Conservation (phyloP, 2,888 invertebrate genomes). For the Sialis lutaria region DNA sequence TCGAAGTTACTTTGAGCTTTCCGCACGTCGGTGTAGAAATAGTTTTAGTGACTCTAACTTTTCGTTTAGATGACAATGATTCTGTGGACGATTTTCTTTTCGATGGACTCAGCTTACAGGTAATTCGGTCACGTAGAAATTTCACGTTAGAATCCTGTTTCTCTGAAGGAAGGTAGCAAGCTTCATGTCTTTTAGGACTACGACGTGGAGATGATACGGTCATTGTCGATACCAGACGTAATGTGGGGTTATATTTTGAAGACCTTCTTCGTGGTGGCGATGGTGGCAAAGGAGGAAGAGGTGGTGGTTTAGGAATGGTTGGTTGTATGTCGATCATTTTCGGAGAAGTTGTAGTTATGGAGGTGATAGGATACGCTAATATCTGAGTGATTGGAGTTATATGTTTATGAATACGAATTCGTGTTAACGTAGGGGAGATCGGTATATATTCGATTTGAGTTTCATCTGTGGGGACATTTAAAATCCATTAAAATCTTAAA, state of each 20-base stretch:
- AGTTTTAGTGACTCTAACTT: conserved; percentile 19
- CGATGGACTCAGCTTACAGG: conserved; percentile 32
- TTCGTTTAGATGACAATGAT: conserved; percentile 17
- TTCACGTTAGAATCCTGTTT: conserved; percentile 34
- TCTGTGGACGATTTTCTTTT: conserved; percentile 13
- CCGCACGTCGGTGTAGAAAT: conserved; percentile 19
- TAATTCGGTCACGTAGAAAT: conserved; percentile 42
- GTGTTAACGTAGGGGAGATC: conserved; percentile 62
- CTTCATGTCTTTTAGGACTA: conserved; percentile 26
- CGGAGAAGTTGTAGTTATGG: conserved; percentile 24
- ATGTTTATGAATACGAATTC: conserved; percentile 59
- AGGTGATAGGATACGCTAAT: conserved; percentile 40
- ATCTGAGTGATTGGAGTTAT: conserved; percentile 34
- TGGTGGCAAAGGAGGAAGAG: conserved; percentile 33
- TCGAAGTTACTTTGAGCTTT: conserved; percentile 22
- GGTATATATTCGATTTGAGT: conserved; percentile 68
- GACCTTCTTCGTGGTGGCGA: conserved; percentile 61
- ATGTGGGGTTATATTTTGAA: conserved; percentile 51
- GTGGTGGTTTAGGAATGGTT: conserved; percentile 11
- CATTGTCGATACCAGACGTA: conserved; percentile 41
- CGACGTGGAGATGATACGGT: conserved; percentile 20
- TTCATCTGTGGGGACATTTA: conserved; percentile 44
- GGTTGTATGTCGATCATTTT: conserved; percentile 33
- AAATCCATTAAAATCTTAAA: not conserved
- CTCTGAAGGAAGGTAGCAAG: conserved; percentile 23